Conservation (phyloP, 2,113 vertebrate species). For the Progne subis region DNA sequence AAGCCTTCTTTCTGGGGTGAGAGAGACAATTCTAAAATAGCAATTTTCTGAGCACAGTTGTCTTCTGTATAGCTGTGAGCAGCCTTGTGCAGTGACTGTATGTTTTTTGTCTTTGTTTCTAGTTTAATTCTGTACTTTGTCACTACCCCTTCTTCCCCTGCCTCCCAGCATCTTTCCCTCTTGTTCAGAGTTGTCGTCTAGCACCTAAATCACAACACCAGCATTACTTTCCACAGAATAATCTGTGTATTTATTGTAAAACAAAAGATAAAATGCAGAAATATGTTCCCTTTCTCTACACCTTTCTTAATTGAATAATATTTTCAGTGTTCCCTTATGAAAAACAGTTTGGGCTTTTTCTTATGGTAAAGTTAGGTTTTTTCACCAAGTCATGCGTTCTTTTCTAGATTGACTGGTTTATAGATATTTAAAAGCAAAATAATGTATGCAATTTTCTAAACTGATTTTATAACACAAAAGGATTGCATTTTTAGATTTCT, state of each 20-base stretch:
- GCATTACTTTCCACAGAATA: neutral
- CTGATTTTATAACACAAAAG: slow-evolving; percentile 42
- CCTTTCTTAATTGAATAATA: neutral
- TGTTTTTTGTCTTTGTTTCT: neutral
- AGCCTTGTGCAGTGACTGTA: neutral
- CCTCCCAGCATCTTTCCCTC: neutral
- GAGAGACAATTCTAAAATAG: neutral
- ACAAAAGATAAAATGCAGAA: neutral
- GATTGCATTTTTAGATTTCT: slow-evolving; percentile 51
- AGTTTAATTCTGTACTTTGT: neutral
- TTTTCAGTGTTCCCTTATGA: neutral
- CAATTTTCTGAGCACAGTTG: neutral
- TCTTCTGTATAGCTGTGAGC: slow-evolving; percentile 19
- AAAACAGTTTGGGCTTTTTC: neutral
- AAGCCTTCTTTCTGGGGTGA: neutral
- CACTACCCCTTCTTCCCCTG: neutral
- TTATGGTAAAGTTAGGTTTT: neutral
- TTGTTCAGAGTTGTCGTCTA: neutral
- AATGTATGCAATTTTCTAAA: slow-evolving; percentile 18
- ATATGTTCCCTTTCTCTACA: neutral
- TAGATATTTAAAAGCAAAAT: slow-evolving; percentile 40
- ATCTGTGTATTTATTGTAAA: neutral
- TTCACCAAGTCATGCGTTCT: neutral
- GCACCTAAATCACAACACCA: neutral
- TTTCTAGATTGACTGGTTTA: slow-evolving; percentile 46